phyloP scores from a whole-genome alignment of 2,888 invertebrate genomes.

The Halictus quadricinctus region DNA sequence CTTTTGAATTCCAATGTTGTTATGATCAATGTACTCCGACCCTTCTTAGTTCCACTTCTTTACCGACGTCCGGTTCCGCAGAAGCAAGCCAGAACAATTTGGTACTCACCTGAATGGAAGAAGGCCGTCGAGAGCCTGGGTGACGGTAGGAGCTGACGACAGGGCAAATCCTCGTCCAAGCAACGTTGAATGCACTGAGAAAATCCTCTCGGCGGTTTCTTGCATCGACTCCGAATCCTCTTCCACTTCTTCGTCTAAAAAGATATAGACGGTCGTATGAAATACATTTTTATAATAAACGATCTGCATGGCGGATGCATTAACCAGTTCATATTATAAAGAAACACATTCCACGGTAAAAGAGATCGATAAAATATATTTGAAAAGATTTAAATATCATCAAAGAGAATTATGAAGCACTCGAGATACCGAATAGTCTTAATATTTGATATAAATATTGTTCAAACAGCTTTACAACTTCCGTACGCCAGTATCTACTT shows the following conservation, averaged over 20 bases:
- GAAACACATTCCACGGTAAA: too few species aligned
- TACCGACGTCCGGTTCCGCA: not conserved
- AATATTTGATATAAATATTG: not conserved
- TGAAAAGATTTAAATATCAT: not conserved
- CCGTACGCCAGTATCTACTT: not conserved
- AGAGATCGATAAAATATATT: not conserved
- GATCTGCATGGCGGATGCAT: not conserved
- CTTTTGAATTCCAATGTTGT: not conserved
- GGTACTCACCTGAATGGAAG: constrained; percentile 90
- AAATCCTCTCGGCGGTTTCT: constrained; percentile 83
- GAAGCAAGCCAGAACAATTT: constrained; percentile 14
- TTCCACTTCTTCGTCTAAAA: constrained; percentile 86
- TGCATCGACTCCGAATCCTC: constrained; percentile 89
- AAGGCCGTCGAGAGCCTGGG: constrained; percentile 95
- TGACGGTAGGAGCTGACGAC: constrained; percentile 92
- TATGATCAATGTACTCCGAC: not conserved
- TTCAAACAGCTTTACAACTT: not conserved
- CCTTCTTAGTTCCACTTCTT: constrained; percentile 26
- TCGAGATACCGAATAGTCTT: not conserved
- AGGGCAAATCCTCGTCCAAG: constrained; percentile 95
- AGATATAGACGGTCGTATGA: not conserved
- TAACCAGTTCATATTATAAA: not conserved
- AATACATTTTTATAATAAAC: not conserved
- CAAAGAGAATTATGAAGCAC: not conserved
- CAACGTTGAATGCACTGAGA: constrained; percentile 88